These are phyloP conservation scores for Parochlus steinenii DNA, from an alignment of 2,888 invertebrate species.

Conservation along the genomic window DNA sequence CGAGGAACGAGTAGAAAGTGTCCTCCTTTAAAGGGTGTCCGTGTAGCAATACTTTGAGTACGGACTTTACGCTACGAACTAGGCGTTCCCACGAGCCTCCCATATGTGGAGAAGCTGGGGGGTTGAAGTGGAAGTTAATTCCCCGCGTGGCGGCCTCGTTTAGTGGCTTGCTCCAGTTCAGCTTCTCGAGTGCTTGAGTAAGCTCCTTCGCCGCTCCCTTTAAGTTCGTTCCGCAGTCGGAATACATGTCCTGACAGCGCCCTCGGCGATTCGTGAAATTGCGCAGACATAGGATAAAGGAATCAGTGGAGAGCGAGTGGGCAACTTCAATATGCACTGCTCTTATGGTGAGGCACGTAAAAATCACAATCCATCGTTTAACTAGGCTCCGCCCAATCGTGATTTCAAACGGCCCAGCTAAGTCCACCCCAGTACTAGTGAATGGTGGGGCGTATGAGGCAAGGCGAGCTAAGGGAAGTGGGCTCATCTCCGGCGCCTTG, in stretches of 20 bases:
- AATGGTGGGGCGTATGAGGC: conserved; percentile 2
- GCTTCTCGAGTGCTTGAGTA: background rate
- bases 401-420: conserved; percentile 3
- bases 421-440: conserved; percentile 8
- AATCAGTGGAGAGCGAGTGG: conserved; percentile 17
- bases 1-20: background rate
- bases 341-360: conserved; percentile 14
- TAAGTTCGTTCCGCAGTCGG: conserved; percentile 16
- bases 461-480: conserved; percentile 9
- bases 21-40: background rate
- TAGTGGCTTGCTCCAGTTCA: background rate
- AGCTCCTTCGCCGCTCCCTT: background rate
- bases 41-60: background rate
- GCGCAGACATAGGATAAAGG: conserved; percentile 13
- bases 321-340: conserved; percentile 14
- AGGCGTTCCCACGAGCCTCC: conserved; percentile 15
- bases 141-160: background rate
- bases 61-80: conserved; percentile 10
- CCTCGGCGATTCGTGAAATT: conserved; percentile 13
- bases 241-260: conserved; percentile 10
- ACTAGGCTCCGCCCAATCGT: background rate
- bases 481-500: conserved; percentile 11
- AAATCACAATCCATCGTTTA: conserved; percentile 12
- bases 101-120: conserved; percentile 14
- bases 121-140: conserved; percentile 13